These are phyloP conservation scores for Tetanocera ferruginea DNA, from an alignment of 2,888 invertebrate species.

Conservation along the genomic window DNA sequence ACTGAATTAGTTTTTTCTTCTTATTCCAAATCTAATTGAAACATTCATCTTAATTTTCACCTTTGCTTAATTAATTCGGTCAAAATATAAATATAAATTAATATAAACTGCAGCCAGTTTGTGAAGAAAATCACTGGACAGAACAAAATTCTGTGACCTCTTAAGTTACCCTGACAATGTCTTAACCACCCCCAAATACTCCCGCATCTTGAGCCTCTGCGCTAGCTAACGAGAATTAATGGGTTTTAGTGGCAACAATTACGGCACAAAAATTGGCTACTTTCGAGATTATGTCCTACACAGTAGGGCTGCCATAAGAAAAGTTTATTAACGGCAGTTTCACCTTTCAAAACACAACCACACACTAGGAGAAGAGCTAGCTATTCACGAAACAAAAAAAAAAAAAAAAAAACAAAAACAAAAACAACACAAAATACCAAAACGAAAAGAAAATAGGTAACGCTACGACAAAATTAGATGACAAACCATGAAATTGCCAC, in stretches of 20 bases:
- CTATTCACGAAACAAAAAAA: background rate
- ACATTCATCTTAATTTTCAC: slow-evolving; percentile 69
- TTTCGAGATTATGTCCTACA: slow-evolving; percentile 25
- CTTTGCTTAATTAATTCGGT: slow-evolving; percentile 68
- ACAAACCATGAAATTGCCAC: slow-evolving; percentile 49
- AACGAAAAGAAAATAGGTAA: slow-evolving; percentile 40
- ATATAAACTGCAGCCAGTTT: slow-evolving; percentile 57
- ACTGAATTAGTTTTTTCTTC: background rate
- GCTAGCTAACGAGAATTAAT: slow-evolving; percentile 66
- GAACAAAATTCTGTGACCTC: slow-evolving; percentile 2
- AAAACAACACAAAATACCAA: too few species aligned
- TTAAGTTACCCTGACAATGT: background rate
- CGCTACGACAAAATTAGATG: slow-evolving; percentile 49
- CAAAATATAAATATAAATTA: slow-evolving; percentile 64
- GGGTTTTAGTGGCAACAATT: slow-evolving; percentile 66
- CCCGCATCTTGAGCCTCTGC: slow-evolving; percentile 22
- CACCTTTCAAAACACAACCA: slow-evolving; percentile 37
- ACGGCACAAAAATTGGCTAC: slow-evolving; percentile 52
- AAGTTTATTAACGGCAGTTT: slow-evolving; percentile 43
- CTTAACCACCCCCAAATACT: background rate
- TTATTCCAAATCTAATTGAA: slow-evolving; percentile 62
- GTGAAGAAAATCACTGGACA: slow-evolving; percentile 36
- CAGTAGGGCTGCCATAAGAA: background rate
- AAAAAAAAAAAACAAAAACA: background rate
- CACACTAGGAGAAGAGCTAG: slow-evolving; percentile 2